Evolutionary conservation across 2,113 vertebrate species (phyloP), one percentile per base, ranked within the genome.

Genomic region (Rhea americana): DNA sequence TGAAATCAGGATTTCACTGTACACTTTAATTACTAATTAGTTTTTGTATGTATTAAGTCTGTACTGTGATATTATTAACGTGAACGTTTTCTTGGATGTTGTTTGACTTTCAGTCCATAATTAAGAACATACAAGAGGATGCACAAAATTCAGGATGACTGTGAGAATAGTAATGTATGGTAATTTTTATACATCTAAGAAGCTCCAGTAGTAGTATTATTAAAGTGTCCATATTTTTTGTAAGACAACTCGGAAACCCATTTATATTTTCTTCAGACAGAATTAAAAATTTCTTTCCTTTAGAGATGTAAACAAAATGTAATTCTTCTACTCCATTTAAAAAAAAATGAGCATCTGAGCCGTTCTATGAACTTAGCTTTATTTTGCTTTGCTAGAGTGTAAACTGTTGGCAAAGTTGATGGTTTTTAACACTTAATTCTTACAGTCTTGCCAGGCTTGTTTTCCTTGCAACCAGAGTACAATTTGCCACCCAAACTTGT

Each of bases 11-110:
- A 8, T 18, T 80, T n/a, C 56, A 55, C 35, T 0, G 0, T 45
- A 1, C 3, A 0, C 16, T 25, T 21, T 7, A 62, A 53, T 70
- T 51, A 37, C 53, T 70, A 50, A 58, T 47, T 24, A 9, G 24
- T 43, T 79, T 37, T 37, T 63, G 13, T 16, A 0, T 1, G 0
- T 37, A 1, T 37, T 45, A 5, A 5, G 39, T n/a, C 61, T 4
- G 32, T 13, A 5, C 39, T 24, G 28, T 18, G 45, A 1, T 26
- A 1, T 39, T 61, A 5, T 7, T 50, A 35, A 7, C 1, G 0
- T 1, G 9, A 43, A 21, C 17, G 4, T 41, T 70, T 47, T 25
- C 28, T 25, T 32, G 17, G 28, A 3, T 45, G 7, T 6, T 70
- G 41, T n/a, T 90, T 88, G 73, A 16, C 53, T 90, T 77, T 56